Evolutionary conservation across 2,888 invertebrate species (phyloP).

Genomic region (Cistogaster globosa): DNA sequence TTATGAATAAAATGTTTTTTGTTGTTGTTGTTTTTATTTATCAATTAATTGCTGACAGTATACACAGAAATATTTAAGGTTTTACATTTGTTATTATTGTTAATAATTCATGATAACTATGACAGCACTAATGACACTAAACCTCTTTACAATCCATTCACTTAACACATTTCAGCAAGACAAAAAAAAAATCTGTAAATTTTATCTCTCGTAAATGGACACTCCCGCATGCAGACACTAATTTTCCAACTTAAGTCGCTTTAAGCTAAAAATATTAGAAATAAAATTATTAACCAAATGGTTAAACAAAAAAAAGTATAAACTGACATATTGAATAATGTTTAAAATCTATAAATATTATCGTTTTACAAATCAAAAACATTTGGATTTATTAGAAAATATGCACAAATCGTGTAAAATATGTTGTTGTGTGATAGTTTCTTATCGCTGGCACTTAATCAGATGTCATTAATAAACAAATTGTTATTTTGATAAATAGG

Average conservation of each 20-base stretch:
- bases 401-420: slow-evolving; percentile 62
- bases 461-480: slow-evolving; percentile 47
- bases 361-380: slow-evolving; percentile 53
- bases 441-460: slow-evolving; percentile 59
- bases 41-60: slow-evolving; percentile 12
- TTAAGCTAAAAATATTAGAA: not conserved
- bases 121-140: slow-evolving; percentile 53
- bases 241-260: slow-evolving; percentile 29
- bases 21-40: no score
- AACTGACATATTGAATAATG: slow-evolving; percentile 57
- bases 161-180: not conserved
- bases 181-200: not conserved
- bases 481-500: not conserved
- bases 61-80: slow-evolving; percentile 4
- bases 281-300: slow-evolving; percentile 7
- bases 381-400: slow-evolving; percentile 17
- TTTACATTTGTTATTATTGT: not conserved
- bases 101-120: slow-evolving; percentile 25
- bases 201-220: slow-evolving; percentile 41
- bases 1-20: no score
- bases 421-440: slow-evolving; percentile 13
- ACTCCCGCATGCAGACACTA: slow-evolving; percentile 33
- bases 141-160: slow-evolving; percentile 27
- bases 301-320: not conserved
- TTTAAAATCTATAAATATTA: slow-evolving; percentile 41